Evolutionary conservation across 2,113 vertebrate species (phyloP), one percentile per base, ranked within the genome.

Genomic region (Caranx melampygus): DNA sequence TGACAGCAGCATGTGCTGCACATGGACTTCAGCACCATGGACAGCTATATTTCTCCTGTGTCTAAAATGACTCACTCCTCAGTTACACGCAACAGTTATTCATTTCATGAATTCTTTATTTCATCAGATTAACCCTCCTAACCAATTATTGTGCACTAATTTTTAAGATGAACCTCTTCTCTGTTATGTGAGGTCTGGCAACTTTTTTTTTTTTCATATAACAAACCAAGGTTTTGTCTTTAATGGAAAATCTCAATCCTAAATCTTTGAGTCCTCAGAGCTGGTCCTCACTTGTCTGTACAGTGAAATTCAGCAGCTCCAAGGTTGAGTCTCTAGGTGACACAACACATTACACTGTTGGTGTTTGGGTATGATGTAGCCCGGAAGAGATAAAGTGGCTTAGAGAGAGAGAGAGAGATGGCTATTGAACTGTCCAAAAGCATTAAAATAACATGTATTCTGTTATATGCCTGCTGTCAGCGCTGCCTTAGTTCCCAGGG

Each of bases 371-470:
- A 12, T 51, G 81, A 81, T 64, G 75, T 59, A 44, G 68, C 69
- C 60, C 15, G 15, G 20, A 57, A 49, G 52, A 61, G 72, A 57
- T 66, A 15, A 45, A 64, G 65, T 51, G 58, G 64, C 64, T 66
- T 70, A 82, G 72, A 70, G 64, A 51, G 13, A 66, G 76, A 62
- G 66, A 51, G 13, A 66, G 76, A 62, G 66, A 82, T 62, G 62
- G 75, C 80, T 71, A 83, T 85, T 86, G 70, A 89, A 35, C 73
- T 84, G 88, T 90, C 88, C 81, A 72, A 44, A 86, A 62, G 72
- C 67, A 80, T 90, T 90, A 88, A 77, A 81, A 85, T 67, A 81
- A 86, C 82, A 78, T 60, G 35, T 45, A 37, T 81, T 63, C 44
- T 44, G 51, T 70, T 82, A 47, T 68, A 75, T 78, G 54, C 40